phyloP scores from a whole-genome alignment of 1,140 invertebrate species.

The Lepidurus packardi region DNA sequence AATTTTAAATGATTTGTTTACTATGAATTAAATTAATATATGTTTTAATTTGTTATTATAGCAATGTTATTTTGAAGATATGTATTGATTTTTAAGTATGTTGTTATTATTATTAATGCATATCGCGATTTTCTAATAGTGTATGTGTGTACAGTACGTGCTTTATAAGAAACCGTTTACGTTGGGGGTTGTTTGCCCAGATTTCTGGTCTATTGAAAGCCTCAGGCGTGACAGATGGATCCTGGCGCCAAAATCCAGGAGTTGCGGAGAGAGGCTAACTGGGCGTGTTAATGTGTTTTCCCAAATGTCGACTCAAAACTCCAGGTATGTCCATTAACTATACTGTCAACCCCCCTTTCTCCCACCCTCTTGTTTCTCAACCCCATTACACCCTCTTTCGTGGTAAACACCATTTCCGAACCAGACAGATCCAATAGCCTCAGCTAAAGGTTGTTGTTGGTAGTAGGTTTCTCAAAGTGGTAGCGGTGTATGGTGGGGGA shows the following conservation, averaged over 20 bases:
- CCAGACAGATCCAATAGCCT: neutral
- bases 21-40: too few species aligned
- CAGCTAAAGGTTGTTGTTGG: neutral
- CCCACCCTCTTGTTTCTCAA: slow-evolving; percentile 12
- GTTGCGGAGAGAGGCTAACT: neutral
- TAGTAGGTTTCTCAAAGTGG: neutral
- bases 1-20: too few species aligned
- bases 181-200: neutral
- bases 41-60: too few species aligned
- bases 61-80: too few species aligned
- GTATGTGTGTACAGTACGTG: neutral
- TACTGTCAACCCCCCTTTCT: neutral
- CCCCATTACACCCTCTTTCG: neutral
- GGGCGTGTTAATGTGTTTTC: slow-evolving; percentile 9
- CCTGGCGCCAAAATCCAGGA: neutral
- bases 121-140: neutral
- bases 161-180: neutral
- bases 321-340: slow-evolving; percentile 19
- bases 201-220: neutral
- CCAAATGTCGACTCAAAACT: slow-evolving; percentile 11
- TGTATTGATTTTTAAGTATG: neutral
- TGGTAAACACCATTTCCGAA: slow-evolving; percentile 6
- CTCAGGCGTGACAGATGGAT: slow-evolving; percentile 11
- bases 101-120: neutral
- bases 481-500: neutral